Conservation (phyloP, 1,140 invertebrate genomes). For the Laupala kohalensis region DNA sequence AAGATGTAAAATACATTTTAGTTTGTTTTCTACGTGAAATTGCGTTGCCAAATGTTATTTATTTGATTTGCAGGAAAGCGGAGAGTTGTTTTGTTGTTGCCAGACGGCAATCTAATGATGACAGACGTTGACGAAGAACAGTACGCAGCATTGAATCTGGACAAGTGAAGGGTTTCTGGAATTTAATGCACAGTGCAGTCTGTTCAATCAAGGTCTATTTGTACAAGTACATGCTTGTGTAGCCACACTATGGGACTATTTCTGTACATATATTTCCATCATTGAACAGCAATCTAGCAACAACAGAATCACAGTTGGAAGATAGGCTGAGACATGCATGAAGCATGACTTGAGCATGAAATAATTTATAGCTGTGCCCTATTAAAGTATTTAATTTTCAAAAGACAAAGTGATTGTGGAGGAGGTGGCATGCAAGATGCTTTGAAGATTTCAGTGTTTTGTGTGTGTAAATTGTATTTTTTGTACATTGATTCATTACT, state of each 20-base stretch:
- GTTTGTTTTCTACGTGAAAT: too few relatives aligned
- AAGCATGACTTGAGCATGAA: not conserved
- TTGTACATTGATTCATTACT: not conserved
- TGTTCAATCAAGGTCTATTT: not conserved
- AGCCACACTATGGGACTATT: not conserved
- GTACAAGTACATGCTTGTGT: not conserved
- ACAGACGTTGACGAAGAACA: conserved; percentile 73
- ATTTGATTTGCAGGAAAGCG: conserved; percentile 46
- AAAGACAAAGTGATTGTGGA: not conserved
- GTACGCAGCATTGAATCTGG: conserved; percentile 53
- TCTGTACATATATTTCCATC: not conserved
- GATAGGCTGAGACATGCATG: not conserved
- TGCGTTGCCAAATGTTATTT: not conserved
- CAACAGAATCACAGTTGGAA: not conserved
- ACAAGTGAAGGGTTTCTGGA: conserved; percentile 36
- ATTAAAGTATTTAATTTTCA: not conserved
- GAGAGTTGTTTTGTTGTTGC: conserved; percentile 61
- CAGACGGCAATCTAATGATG: conserved; percentile 70
- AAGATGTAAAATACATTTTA: too few relatives aligned
- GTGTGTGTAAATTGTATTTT: not conserved
- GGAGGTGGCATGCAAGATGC: not conserved
- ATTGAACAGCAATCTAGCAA: not conserved
- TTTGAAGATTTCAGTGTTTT: too few relatives aligned
- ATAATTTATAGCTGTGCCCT: not conserved
- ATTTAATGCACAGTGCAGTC: not conserved